phyloP scores from a whole-genome alignment of 2,888 invertebrate species.

The Bibio marci region DNA sequence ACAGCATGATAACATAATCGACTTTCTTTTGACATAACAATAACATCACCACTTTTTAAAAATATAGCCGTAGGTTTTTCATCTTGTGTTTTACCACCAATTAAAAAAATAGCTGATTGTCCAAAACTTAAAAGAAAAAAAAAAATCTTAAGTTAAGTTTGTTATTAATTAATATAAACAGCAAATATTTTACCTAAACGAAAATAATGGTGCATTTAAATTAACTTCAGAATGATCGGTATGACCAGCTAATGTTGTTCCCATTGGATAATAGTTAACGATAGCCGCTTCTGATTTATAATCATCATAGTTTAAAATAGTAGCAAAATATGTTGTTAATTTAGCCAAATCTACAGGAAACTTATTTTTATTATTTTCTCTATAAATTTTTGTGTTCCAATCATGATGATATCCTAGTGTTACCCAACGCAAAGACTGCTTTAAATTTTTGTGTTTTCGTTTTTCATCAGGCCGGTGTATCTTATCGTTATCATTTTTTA shows the following conservation, averaged over 20 bases:
- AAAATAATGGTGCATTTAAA: constrained; percentile 74
- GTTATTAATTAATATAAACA: too few relatives aligned
- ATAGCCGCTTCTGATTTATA: constrained; percentile 85
- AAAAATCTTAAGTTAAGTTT: constrained; percentile 1
- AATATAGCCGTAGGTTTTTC: constrained; percentile 51
- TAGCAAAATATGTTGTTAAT: constrained; percentile 46
- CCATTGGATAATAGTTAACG: constrained; percentile 87
- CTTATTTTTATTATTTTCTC: constrained; percentile 41
- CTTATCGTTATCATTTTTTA: too few relatives aligned
- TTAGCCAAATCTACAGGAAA: constrained; percentile 62
- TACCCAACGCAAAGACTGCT: constrained; percentile 76
- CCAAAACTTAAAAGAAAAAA: constrained; percentile 61
- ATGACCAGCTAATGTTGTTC: constrained; percentile 84
- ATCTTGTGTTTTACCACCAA: constrained; percentile 62
- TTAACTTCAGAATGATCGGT: constrained; percentile 87
- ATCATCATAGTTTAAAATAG: constrained; percentile 35
- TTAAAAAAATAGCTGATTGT: constrained; percentile 81
- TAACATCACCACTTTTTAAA: constrained; percentile 75
- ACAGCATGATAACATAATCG: constrained; percentile 87
- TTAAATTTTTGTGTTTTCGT: too few relatives aligned
- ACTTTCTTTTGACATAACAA: constrained; percentile 75
- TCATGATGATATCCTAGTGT: constrained; percentile 96
- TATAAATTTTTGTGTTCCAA: constrained; percentile 88
- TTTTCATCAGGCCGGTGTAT: too few relatives aligned
- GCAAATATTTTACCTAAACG: constrained; percentile 52